Base-by-base conservation (phyloP, 2,113 vertebrate species). In the Solenodon paradoxus region DNA sequence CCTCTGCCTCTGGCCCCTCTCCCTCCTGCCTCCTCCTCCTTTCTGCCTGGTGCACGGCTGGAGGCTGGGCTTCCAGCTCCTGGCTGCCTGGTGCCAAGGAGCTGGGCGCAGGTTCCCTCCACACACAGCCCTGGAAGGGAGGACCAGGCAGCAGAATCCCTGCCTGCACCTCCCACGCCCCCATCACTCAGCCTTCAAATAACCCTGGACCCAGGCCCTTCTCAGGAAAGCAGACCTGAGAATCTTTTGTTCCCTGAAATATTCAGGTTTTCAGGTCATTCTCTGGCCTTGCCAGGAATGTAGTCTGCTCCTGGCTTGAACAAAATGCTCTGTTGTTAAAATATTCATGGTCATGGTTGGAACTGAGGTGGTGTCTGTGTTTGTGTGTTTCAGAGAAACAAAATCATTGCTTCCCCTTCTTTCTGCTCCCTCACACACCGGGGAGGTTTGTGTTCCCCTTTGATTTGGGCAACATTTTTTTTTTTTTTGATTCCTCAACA, bases 31-130 rank as follows among this genome's bases (percentile, higher is more conserved):
- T 35, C 19, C 90, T 59, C 6, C 24, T 81, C 63, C 89, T 95
- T 72, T 59, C 19, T 83, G 96, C 97, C 92, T 82, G 94, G 97
- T 92, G 94, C 92, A n/a, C 75, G 55, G 96, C 97, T 97, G 97
- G 96, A 95, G 97, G 63, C 55, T 59, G 97, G 86, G 80, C 57
- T 93, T 97, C 94, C 3, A 22, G 97, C 96, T 98, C 97, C 90
- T 90, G 87, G 97, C 97, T 95, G 96, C 95, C 97, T 97, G 97
- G 96, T 98, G 97, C 97, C 96, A n/a, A 79, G 96, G 96, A 96
- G 93, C 93, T 94, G 92, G 97, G 97, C 98, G 89, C 83, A 79
- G 92, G 57, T 74, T 0, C 81, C 86, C 93, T 49, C 88, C 82
- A 96, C 98, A 96, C 63, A 38, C 88, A 85, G 97, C 95, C 94